Evolutionary conservation across 2,113 vertebrate genomes (phyloP), one percentile per base, ranked within the genome.

Genomic region (Peromyscus leucopus): DNA sequence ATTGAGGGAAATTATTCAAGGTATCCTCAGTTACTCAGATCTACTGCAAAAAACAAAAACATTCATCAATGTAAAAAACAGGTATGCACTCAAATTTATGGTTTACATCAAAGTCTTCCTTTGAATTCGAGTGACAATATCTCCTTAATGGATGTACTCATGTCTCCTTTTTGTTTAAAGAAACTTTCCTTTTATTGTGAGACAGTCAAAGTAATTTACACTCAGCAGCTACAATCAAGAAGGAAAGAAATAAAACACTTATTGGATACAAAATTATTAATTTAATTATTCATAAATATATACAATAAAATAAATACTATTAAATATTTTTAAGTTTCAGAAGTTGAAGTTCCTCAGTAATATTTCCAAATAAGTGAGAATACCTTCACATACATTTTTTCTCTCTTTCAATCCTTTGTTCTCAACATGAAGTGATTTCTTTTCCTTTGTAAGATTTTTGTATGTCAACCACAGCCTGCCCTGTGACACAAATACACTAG

Each of bases 401-500:
- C 61, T 82, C 59, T 72, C 69, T 91, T 89, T 91, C 86, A 89
- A 79, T 39, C 87, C 65, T 97, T 94, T 97, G 63, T 95, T 55
- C 67, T 94, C 51, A 16, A 48, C 89, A 97, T 21, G 94, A 79
- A 63, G 21, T 71, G 93, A 31, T n/a, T 97, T 90, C 7, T 57
- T 75, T 79, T 57, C 42, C 9, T 91, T 90, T 88, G 96, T 88
- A 94, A 96, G 91, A 83, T 97, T 97, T 97, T 98, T 95, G 72
- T 91, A 86, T 96, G 94, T 97, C 97, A 98, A 94, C 78, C 80
- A 72, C 65, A 97, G 82, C 89, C 93, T 95, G 57, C 69, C 96
- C 96, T 31, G 89, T 98, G 92, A 97, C 36, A 67, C 33, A 97
- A 85, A 97, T 94, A 84, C 91, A n/a, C 39, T 21, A 22, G 39